Conservation (phyloP, 2,113 vertebrate species). For the Cathartes aura region DNA sequence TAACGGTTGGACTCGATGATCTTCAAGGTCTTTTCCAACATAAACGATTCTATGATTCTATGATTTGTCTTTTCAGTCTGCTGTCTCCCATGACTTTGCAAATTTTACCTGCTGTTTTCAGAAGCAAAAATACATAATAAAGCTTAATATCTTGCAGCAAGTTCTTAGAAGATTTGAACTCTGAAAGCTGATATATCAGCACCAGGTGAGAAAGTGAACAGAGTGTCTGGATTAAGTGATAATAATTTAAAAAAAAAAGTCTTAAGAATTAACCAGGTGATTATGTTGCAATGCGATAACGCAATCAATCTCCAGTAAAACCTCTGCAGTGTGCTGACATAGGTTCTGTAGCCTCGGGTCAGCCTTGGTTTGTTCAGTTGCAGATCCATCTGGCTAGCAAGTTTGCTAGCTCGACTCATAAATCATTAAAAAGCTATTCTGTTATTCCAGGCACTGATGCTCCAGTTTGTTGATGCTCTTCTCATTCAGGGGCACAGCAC, state of each 20-base stretch:
- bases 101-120: not conserved
- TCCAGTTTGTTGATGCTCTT: slow-evolving; percentile 9
- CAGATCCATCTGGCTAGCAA: slow-evolving; percentile 40
- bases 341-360: slow-evolving; percentile 7
- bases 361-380: slow-evolving; percentile 8
- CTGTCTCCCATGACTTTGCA: not conserved
- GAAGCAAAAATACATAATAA: not conserved
- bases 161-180: not conserved
- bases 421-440: slow-evolving; percentile 43
- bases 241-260: not conserved
- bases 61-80: not conserved
- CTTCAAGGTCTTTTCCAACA: not conserved
- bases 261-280: not conserved
- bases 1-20: fast-evolving
- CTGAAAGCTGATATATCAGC: not conserved
- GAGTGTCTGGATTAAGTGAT: not conserved
- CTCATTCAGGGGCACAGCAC: not conserved
- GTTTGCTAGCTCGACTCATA: not conserved
- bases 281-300: not conserved
- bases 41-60: not conserved
- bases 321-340: not conserved
- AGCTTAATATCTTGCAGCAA: not conserved
- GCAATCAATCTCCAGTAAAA: not conserved
- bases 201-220: not conserved
- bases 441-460: slow-evolving; percentile 34